Evolutionary conservation across 2,113 vertebrate species (phyloP).

Genomic region (Osmerus eperlanus): DNA sequence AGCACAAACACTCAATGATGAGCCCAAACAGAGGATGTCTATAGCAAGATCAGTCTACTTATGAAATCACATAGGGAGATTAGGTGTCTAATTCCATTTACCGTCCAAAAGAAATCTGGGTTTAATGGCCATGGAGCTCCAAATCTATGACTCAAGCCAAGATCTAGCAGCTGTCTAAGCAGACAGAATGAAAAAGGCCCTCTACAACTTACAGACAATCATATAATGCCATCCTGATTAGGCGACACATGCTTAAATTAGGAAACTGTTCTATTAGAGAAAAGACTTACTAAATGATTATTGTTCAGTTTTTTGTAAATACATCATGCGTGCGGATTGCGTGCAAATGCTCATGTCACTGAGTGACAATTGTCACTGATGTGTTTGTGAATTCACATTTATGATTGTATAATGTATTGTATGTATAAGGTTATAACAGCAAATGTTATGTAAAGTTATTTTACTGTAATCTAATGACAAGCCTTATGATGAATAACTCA

Average conservation of each 20-base stretch:
- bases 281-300: too few species aligned
- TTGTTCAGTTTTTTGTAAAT: too few species aligned
- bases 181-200: slow-evolving; percentile 64
- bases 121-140: slow-evolving; percentile 72
- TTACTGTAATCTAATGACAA: too few species aligned
- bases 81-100: slow-evolving; percentile 83
- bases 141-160: slow-evolving; percentile 71
- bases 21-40: slow-evolving; percentile 71
- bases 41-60: slow-evolving; percentile 77
- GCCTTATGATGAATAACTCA: too few species aligned
- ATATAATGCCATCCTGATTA: slow-evolving; percentile 44
- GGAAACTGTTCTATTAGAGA: too few species aligned
- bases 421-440: too few species aligned
- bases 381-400: too few species aligned
- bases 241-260: slow-evolving; percentile 38
- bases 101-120: slow-evolving; percentile 80
- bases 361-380: too few species aligned
- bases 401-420: too few species aligned
- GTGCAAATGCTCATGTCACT: too few species aligned
- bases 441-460: too few species aligned
- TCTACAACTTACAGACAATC: slow-evolving; percentile 52
- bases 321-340: too few species aligned
- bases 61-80: slow-evolving; percentile 82
- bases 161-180: slow-evolving; percentile 64
- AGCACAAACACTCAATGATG: slow-evolving; percentile 60